Conservation (phyloP, 2,113 vertebrate genomes). For the Manacus vitellinus region DNA sequence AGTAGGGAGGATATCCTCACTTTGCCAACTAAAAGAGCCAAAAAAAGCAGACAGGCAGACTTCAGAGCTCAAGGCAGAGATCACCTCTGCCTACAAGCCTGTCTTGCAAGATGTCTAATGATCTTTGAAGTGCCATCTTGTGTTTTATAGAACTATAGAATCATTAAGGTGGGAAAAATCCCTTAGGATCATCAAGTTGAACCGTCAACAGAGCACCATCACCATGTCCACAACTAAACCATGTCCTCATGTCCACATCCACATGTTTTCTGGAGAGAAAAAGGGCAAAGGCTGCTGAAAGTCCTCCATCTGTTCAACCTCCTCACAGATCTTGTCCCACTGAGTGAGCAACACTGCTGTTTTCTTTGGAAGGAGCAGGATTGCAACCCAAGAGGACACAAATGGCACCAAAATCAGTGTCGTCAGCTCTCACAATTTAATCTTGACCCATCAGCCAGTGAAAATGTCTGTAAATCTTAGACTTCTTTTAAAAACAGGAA, state of each 20-base stretch:
- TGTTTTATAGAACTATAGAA: background rate
- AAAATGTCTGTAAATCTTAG: background rate
- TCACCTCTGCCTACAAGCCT: background rate
- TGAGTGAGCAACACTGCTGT: fast-evolving
- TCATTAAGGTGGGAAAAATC: background rate
- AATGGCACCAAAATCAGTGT: background rate
- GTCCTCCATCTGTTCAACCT: background rate
- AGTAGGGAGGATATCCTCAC: background rate
- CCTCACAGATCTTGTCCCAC: fast-evolving
- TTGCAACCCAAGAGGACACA: background rate
- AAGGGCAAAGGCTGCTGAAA: background rate
- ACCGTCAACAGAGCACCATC: background rate
- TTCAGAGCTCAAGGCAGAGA: background rate
- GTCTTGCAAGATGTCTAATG: background rate
- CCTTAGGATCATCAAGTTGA: background rate
- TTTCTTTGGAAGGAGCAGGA: background rate
- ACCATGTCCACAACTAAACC: background rate
- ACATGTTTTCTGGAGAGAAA: background rate
- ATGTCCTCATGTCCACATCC: background rate
- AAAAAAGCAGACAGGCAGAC: no score
- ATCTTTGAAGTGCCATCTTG: background rate
- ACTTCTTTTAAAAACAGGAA: background rate
- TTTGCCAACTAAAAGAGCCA: background rate
- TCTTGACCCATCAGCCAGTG: background rate
- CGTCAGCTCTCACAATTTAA: fast-evolving